A percentile compares a stretch with the other conserved stretches of the same genome.
phyloP scores from a whole-genome alignment of 2,113 vertebrate genomes.

The Myotis davidii region DNA sequence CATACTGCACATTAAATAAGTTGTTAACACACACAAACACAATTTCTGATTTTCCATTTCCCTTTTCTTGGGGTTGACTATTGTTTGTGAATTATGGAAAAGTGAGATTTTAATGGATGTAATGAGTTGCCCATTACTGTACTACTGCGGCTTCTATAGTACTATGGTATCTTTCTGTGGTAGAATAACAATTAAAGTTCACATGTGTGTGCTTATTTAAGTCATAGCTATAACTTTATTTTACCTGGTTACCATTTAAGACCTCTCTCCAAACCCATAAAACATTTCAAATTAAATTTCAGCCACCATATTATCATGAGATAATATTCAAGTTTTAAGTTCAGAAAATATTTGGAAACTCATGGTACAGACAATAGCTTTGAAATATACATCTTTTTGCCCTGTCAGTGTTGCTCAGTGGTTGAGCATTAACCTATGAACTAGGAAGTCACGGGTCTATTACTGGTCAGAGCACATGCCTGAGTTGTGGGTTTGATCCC shows the following conservation, averaged over 20 bases:
- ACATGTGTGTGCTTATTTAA: background rate
- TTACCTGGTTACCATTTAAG: background rate
- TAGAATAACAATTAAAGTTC: background rate
- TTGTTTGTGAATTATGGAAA: background rate
- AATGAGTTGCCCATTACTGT: background rate
- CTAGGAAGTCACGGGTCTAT: too few relatives aligned
- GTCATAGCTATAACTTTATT: background rate
- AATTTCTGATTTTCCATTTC: background rate
- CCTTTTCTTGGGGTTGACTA: background rate
- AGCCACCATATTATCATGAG: background rate
- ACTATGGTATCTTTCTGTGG: background rate
- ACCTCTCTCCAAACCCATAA: background rate
- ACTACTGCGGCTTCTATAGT: background rate
- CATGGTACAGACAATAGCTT: background rate
- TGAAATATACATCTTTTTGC: background rate
- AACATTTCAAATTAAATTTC: background rate
- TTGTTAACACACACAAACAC: background rate
- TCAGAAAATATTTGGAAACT: background rate
- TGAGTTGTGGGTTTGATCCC: too few relatives aligned
- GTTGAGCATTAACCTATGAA: too few relatives aligned
- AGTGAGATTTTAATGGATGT: background rate
- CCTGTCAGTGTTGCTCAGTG: too few relatives aligned
- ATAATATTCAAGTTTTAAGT: background rate
- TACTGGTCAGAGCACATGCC: too few relatives aligned
- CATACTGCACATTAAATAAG: accelerated